phyloP scores from a whole-genome alignment of 2,113 vertebrate species.

The Oncorhynchus masou region DNA sequence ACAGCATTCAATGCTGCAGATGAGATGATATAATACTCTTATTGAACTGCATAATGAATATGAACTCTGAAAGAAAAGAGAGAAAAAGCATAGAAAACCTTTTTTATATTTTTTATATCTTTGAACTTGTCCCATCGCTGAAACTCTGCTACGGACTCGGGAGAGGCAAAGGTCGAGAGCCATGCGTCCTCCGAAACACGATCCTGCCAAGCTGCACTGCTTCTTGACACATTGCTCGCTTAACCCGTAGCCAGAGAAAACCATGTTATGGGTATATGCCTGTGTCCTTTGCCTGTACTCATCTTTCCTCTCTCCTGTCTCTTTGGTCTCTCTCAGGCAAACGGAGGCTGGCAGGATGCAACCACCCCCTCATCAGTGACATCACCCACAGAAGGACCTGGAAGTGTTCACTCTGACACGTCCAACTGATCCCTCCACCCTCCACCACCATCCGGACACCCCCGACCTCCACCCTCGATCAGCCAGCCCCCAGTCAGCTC shows the following conservation, averaged over 20 bases:
- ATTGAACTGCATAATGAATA: constrained; percentile 28
- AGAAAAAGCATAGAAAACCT: no score
- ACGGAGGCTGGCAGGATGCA: constrained; percentile 98
- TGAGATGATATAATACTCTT: background rate
- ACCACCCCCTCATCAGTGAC: constrained; percentile 98
- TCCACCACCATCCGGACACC: constrained; percentile 25
- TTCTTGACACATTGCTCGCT: no score
- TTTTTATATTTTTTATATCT: no score
- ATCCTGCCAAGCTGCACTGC: no score
- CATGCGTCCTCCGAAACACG: no score
- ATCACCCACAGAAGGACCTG: constrained; percentile 99
- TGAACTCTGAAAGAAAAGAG: no score
- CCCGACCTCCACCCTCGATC: constrained; percentile 35
- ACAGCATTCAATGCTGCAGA: background rate
- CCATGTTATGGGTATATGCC: background rate
- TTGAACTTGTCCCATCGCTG: no score
- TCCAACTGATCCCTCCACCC: constrained; percentile 92
- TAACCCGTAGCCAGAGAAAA: background rate
- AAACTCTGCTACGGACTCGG: no score
- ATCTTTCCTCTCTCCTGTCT: background rate
- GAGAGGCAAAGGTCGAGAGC: background rate
- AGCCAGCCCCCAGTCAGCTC: constrained; percentile 24
- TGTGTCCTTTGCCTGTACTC: background rate
- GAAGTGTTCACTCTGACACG: constrained; percentile 98
- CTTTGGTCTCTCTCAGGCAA: constrained; percentile 77